A percentile compares a stretch with the other conserved stretches of the same genome.
phyloP scores from a whole-genome alignment of 2,113 vertebrate species.

The Antechinus stuartii region DNA sequence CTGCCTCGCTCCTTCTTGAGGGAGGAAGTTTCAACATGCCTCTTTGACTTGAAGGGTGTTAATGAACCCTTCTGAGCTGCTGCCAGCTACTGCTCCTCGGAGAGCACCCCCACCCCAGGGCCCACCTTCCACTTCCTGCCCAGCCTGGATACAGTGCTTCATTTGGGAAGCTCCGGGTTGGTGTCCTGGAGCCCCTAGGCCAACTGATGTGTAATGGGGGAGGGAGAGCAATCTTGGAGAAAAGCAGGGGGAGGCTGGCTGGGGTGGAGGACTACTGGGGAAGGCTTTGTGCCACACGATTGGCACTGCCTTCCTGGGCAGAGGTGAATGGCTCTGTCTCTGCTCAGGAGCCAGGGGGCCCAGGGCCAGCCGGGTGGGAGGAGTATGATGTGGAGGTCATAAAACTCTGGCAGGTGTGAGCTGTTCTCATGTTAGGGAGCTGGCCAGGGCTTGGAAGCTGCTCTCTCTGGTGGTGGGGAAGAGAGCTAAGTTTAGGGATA shows the following conservation, averaged over 20 bases:
- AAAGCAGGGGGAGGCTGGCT: background rate
- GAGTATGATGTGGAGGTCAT: background rate
- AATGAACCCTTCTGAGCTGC: conserved; percentile 44
- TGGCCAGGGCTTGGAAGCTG: background rate
- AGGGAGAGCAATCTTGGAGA: background rate
- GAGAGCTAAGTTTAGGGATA: background rate
- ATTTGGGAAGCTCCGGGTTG: background rate
- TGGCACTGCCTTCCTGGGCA: background rate
- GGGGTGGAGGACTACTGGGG: background rate
- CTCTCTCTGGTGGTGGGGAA: background rate
- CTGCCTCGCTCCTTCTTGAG: conserved; percentile 42
- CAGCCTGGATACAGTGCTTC: background rate
- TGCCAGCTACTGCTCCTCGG: conserved; percentile 24
- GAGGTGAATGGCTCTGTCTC: background rate
- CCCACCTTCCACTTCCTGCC: background rate
- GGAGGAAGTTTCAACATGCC: conserved; percentile 23
- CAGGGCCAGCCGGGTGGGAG: background rate
- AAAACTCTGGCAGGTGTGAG: background rate
- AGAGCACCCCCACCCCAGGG: background rate
- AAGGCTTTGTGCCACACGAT: background rate
- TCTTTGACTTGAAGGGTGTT: conserved; percentile 8
- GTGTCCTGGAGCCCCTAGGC: background rate
- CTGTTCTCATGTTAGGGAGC: background rate
- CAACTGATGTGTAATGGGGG: background rate
- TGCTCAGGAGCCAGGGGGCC: background rate